Percentiles rank a stretch among this genome's conserved stretches.
phyloP scores from a whole-genome alignment of 1,140 invertebrate genomes.

The Chironomus tepperi region DNA sequence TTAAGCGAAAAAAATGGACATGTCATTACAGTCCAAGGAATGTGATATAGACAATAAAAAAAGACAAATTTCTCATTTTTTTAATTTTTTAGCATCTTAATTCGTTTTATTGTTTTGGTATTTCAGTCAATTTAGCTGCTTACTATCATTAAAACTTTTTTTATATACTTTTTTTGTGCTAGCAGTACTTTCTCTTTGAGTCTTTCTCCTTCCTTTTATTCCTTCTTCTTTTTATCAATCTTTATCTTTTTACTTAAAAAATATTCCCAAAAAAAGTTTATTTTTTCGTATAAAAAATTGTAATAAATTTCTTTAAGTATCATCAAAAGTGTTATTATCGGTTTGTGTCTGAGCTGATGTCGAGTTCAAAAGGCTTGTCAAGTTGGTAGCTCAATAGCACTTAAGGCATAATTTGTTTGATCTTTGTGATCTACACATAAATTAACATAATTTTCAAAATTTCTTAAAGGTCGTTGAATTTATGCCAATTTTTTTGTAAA shows the following conservation, averaged over 20 bases:
- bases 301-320: too few relatives aligned
- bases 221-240: too few relatives aligned
- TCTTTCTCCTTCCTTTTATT: neutral
- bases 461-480: too few relatives aligned
- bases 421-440: too few relatives aligned
- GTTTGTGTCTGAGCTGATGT: neutral
- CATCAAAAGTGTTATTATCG: neutral
- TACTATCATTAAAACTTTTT: neutral
- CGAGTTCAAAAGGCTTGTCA: too few relatives aligned
- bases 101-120: conserved; percentile 21
- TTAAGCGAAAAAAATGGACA: too few relatives aligned
- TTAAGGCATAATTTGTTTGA: too few relatives aligned
- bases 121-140: conserved; percentile 22
- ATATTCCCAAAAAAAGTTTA: too few relatives aligned
- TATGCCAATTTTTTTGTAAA: too few relatives aligned
- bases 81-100: neutral
- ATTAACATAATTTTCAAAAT: too few relatives aligned
- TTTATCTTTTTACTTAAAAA: too few relatives aligned
- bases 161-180: neutral
- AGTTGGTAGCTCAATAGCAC: too few relatives aligned
- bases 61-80: neutral
- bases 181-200: conserved; percentile 12
- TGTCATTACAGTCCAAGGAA: neutral
- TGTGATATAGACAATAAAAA: neutral
- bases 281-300: neutral